Evolutionary conservation across 2,888 invertebrate species (phyloP).

Genomic region (Ormyrus pomaceus): DNA sequence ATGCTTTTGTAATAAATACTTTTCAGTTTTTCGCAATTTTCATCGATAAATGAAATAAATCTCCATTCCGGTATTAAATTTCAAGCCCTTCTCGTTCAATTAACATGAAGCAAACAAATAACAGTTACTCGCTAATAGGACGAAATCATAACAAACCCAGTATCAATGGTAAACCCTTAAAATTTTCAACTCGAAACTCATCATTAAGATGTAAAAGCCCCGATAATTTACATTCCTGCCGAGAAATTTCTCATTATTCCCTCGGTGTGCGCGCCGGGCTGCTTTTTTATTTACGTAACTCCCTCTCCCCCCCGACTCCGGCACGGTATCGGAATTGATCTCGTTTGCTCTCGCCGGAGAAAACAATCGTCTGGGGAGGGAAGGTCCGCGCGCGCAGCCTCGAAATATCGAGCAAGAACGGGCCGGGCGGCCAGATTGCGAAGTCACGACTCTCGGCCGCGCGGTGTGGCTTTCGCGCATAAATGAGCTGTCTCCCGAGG

Average conservation of each 20-base stretch:
- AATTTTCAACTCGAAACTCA: background rate
- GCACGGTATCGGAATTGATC: slow-evolving; percentile 43
- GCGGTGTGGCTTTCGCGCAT: background rate
- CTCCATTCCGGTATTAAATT: no score
- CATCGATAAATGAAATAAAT: no score
- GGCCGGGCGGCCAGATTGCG: slow-evolving; percentile 34
- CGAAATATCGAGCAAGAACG: slow-evolving; percentile 18
- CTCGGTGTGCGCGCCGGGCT: background rate
- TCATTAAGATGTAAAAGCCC: slow-evolving; percentile 50
- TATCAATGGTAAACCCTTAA: no score
- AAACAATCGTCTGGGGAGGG: slow-evolving; percentile 35
- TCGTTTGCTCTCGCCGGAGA: slow-evolving; percentile 25
- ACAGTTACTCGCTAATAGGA: no score
- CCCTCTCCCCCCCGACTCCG: background rate
- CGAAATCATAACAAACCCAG: no score
- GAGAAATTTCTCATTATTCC: slow-evolving; percentile 50
- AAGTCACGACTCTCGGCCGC: slow-evolving; percentile 44
- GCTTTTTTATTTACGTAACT: slow-evolving; percentile 24
- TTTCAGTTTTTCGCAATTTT: no score
- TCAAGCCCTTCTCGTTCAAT: no score
- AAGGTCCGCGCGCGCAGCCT: background rate
- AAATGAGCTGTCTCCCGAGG: slow-evolving; percentile 37
- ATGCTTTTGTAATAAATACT: no score
- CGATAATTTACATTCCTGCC: slow-evolving; percentile 46
- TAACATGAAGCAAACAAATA: no score